A percentile compares a stretch with the other conserved stretches of the same genome.
phyloP scores from a whole-genome alignment of 1,140 invertebrate genomes.

The Philaenus spumarius region DNA sequence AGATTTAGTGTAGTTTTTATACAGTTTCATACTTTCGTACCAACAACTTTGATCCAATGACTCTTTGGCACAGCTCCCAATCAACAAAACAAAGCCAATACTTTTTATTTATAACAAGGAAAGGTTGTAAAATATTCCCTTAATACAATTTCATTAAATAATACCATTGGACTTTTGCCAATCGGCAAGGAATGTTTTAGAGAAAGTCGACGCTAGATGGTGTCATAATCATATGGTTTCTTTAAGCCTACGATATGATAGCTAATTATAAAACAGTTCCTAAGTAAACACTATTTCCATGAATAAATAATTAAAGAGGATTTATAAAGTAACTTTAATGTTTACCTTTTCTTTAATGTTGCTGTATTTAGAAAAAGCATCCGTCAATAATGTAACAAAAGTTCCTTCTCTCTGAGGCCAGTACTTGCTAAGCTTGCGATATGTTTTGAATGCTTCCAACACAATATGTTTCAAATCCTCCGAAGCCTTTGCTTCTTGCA shows the following conservation, averaged over 20 bases:
- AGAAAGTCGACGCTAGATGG: neutral
- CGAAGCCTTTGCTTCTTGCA: conserved; percentile 29
- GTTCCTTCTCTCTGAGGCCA: conserved; percentile 21
- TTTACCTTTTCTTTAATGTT: conserved; percentile 13
- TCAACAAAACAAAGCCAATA: too few species aligned
- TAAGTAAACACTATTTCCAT: neutral
- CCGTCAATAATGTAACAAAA: conserved; percentile 22
- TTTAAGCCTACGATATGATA: too few species aligned
- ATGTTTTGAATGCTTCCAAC: conserved; percentile 25
- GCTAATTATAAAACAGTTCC: neutral
- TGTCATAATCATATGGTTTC: neutral
- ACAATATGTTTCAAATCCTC: conserved; percentile 21
- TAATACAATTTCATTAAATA: too few species aligned
- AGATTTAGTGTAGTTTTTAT: too few species aligned
- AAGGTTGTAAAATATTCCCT: too few species aligned
- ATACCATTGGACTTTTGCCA: too few species aligned
- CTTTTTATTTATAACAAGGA: too few species aligned
- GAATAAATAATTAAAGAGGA: neutral
- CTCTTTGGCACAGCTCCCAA: too few species aligned
- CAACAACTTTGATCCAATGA: too few species aligned
- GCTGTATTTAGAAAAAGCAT: conserved; percentile 22
- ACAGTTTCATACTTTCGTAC: too few species aligned
- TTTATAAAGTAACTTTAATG: neutral
- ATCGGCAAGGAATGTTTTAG: too few species aligned
- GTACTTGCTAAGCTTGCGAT: conserved; percentile 23